Evolutionary conservation across 1,140 invertebrate species (phyloP), one percentile per base, ranked within the genome.

Genomic region (Semibalanus balanoides): DNA sequence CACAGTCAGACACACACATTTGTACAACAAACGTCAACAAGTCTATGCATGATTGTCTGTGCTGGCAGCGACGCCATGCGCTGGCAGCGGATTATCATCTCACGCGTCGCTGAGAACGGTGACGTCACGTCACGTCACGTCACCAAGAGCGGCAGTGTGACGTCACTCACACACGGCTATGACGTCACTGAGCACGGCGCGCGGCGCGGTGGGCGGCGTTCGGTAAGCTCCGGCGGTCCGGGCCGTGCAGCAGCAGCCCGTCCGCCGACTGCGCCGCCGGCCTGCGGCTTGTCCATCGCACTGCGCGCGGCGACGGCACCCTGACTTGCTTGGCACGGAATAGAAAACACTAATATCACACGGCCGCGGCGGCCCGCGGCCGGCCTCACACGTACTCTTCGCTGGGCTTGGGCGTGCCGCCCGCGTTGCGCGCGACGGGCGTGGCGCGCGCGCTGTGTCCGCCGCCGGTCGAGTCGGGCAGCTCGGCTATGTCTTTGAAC

Each of bases 401-500:
- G 77, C 77, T 80, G 76, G 81, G 81, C 78, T 82, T 82, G 51
- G 79, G 77, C 76, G 80, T 80, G 70, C 78, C 78, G 75, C 79
- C 78, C 74, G 79, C 76, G 73, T 78, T 80, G 72, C 78, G 76
- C 76, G 78, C 76, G 19, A 27, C 22, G 28, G 70, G 28, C 29
- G 70, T 30, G 51, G 77, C 79, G 76, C 79, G 78, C 72, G 75
- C 76, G 74, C 77, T 80, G 76, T 88, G 88, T 51, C 78, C 79
- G 76, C 79, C 79, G 75, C 74, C 77, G 64, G 78, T 79, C 76
- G 88, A 88, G 82, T 96, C 93, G 0, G 95, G 95, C 79, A 98
- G 84, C 84, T 96, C 92, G 27, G 94, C 94, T 81, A 98, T 97
- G 83, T 98, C 95, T 85, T 94, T 95, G 81, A 97, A 97, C 69